Conservation (phyloP, 2,888 invertebrate species). For the Nephrotoma guestfalica region DNA sequence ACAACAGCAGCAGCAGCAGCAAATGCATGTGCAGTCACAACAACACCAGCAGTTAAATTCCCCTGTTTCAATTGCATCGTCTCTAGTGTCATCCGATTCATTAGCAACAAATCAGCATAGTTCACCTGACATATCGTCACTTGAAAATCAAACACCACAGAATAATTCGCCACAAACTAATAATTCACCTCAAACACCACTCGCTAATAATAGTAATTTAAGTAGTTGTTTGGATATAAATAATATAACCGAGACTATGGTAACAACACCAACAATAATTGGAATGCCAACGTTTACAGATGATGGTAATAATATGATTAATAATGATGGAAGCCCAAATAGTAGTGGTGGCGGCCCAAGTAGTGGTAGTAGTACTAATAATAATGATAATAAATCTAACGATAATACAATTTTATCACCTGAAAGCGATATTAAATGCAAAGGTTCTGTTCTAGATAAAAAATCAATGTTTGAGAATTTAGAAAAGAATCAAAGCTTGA, state of each 20-base stretch:
- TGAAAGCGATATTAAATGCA: conserved; percentile 26
- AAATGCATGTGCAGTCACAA: conserved; percentile 28
- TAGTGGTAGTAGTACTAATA: background rate
- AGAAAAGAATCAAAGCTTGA: conserved; percentile 21
- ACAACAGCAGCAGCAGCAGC: conserved; percentile 17
- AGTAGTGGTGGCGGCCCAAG: background rate
- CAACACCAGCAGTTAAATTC: conserved; percentile 25
- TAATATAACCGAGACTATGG: conserved; percentile 8
- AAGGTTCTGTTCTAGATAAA: conserved; percentile 32
- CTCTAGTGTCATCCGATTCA: conserved; percentile 25
- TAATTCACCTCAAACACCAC: conserved; percentile 27
- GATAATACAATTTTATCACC: conserved; percentile 12
- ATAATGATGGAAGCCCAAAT: background rate
- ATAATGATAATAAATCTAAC: background rate
- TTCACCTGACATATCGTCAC: conserved; percentile 16
- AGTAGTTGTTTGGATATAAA: conserved; percentile 11
- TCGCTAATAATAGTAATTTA: conserved; percentile 13
- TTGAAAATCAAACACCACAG: conserved; percentile 21
- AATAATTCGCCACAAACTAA: conserved; percentile 31
- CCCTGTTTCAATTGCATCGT: conserved; percentile 18
- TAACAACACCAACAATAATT: conserved; percentile 1
- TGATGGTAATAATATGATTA: background rate
- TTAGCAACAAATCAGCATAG: conserved; percentile 13
- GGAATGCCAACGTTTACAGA: background rate
- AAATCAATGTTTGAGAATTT: conserved; percentile 30